phyloP scores from a whole-genome alignment of 64 coral and sea anemone species.

The Catalaphyllia jardinei region DNA sequence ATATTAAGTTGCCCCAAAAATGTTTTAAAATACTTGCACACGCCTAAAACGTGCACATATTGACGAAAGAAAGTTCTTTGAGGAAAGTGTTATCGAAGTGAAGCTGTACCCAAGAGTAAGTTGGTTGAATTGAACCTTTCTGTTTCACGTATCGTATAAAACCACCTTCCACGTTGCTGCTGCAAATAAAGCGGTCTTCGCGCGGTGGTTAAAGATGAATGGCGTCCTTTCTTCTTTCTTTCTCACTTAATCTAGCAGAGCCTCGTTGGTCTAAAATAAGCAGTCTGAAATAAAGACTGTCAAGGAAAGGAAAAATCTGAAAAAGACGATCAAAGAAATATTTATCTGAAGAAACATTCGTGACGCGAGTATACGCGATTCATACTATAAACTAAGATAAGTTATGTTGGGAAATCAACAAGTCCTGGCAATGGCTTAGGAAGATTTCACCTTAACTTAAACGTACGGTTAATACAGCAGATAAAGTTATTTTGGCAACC shows the following conservation, averaged over 20 bases:
- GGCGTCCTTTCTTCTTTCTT: constrained; percentile 34
- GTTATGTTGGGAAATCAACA: too few species aligned
- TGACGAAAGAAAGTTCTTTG: constrained; percentile 90
- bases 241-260: background rate
- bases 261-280: constrained; percentile 55
- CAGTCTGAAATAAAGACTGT: constrained; percentile 99
- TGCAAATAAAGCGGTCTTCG: constrained; percentile 58
- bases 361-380: background rate
- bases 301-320: background rate
- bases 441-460: too few species aligned
- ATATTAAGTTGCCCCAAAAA: constrained; percentile 65
- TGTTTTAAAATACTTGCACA: constrained; percentile 69
- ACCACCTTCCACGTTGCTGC: constrained; percentile 51
- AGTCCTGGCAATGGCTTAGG: too few species aligned
- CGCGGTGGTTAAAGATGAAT: constrained; percentile 52
- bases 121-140: constrained; percentile 67
- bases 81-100: constrained; percentile 78
- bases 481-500: too few species aligned
- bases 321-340: background rate
- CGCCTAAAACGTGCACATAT: constrained; percentile 72
- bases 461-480: too few species aligned
- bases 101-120: constrained; percentile 86
- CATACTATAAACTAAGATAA: too few species aligned
- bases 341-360: too few species aligned
- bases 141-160: constrained; percentile 28